Evolutionary conservation across 1,140 invertebrate species (phyloP).

Genomic region (Drosophila pachea): DNA sequence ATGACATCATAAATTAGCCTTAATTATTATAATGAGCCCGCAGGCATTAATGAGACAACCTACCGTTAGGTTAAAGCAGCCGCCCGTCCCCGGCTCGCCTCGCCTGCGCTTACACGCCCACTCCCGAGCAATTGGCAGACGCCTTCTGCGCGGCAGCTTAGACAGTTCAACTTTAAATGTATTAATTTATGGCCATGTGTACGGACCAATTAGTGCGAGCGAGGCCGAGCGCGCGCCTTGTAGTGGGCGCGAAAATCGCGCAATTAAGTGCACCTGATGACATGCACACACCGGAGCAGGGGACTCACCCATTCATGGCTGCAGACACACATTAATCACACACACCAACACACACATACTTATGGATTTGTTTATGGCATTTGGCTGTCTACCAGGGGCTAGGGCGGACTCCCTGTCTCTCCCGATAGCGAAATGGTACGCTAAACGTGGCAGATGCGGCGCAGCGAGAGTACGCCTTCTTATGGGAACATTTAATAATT

Average conservation of each 20-base stretch:
- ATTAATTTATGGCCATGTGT: conserved; percentile 73
- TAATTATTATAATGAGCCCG: conserved; percentile 74
- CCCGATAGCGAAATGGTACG: conserved; percentile 10
- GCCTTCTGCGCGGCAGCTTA: conserved; percentile 34
- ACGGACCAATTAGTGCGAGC: conserved; percentile 58
- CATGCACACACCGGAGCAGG: conserved; percentile 16
- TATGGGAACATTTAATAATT: too few relatives aligned
- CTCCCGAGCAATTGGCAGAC: background rate
- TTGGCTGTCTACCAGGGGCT: conserved; percentile 45
- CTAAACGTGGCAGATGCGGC: background rate
- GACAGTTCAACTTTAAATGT: conserved; percentile 73
- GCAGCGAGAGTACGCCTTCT: background rate
- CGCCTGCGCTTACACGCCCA: too few relatives aligned
- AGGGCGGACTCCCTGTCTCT: conserved; percentile 12
- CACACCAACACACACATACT: conserved; percentile 38
- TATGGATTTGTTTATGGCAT: conserved; percentile 59
- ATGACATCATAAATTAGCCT: conserved; percentile 73
- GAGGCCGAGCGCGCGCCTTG: conserved; percentile 39
- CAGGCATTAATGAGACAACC: conserved; percentile 60
- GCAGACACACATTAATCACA: conserved; percentile 67
- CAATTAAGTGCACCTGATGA: conserved; percentile 78
- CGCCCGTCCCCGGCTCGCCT: background rate
- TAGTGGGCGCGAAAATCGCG: conserved; percentile 68
- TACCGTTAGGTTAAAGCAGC: background rate
- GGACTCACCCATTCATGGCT: conserved; percentile 1